Base-by-base conservation (phyloP, 2,113 vertebrate genomes). In the Trogon melanurus region DNA sequence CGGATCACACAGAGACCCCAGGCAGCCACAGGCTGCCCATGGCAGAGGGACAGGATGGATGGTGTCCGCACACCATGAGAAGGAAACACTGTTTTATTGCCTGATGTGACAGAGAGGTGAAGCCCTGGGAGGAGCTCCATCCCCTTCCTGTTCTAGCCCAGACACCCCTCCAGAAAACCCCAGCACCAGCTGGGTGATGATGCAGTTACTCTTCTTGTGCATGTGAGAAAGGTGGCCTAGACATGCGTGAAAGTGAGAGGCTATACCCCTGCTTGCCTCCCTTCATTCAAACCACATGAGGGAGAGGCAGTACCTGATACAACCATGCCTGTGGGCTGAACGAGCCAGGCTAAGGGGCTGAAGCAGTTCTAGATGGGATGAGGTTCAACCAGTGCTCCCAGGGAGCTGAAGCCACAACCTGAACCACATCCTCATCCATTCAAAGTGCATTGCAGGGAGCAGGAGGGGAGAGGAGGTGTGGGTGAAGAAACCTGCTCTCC, bases 41-140 rank as follows among this genome's bases (percentile, higher is more conserved):
- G 56, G 61, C 32, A 76, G 2, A 54, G 79, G 93, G 65, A 47
- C 48, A 3, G 79, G 74, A 91, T 47, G 75, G 72, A 62, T 0
- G n/a, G 60, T 71, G 74, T 20, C 53, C 80, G 56, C 80, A 54
- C 80, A 58, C 45, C 32, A 51, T 12, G 79, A 69, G 70, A 92
- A 95, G 38, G 66, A 95, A 96, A 95, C 79, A 61, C 56, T 90
- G 78, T 18, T 96, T 97, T 96, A 96, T 95, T 97, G 95, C 95
- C 95, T 84, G 72, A 57, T 91, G 80, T 38, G 38, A 58, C 89
- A 61, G 58, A 48, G 67, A 27, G 79, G 21, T 30, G 58, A 74
- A 51, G 23, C 19, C 51, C 78, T 50, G 58, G 73, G 50, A 87
- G 74, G 80, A 91, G 61, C 53, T 56, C 48, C 89, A 41, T 81